These are phyloP conservation scores for Nycticebus coucang DNA, from an alignment of 2,113 vertebrate genomes.

Conservation along the genomic window DNA sequence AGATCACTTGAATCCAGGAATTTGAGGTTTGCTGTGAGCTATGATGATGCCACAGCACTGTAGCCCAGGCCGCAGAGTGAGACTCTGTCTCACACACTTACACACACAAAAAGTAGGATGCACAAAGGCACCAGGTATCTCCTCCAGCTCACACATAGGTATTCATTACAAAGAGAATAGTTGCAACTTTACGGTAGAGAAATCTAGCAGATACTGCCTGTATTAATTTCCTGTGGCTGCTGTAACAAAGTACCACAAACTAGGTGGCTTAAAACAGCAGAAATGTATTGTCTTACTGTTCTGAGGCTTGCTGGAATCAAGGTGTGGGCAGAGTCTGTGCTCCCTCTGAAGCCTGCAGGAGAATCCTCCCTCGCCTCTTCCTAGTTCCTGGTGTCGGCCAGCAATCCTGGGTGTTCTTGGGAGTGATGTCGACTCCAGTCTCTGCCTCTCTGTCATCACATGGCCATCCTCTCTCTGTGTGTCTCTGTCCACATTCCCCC, in stretches of 20 bases:
- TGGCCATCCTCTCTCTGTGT: not conserved
- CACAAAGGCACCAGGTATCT: not conserved
- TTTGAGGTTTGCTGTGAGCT: too few species aligned
- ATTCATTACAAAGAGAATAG: not conserved
- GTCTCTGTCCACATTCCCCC: not conserved
- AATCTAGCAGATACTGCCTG: not conserved
- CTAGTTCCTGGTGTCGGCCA: not conserved
- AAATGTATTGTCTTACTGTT: constrained; percentile 2
- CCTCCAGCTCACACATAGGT: not conserved
- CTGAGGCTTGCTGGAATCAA: not conserved
- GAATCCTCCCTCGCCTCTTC: not conserved
- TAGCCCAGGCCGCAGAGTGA: too few species aligned
- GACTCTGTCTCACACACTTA: too few species aligned
- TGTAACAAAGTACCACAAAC: not conserved
- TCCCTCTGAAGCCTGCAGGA: not conserved
- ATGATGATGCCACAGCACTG: too few species aligned
- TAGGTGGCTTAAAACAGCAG: not conserved
- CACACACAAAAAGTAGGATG: not conserved
- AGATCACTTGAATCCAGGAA: too few species aligned
- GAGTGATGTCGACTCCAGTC: not conserved
- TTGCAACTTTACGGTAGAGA: not conserved
- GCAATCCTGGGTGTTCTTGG: not conserved
- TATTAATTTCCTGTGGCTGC: not conserved
- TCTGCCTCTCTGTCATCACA: not conserved
- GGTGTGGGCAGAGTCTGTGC: not conserved